phyloP scores from a whole-genome alignment of 2,888 invertebrate genomes.

The Corythucha ciliata region DNA sequence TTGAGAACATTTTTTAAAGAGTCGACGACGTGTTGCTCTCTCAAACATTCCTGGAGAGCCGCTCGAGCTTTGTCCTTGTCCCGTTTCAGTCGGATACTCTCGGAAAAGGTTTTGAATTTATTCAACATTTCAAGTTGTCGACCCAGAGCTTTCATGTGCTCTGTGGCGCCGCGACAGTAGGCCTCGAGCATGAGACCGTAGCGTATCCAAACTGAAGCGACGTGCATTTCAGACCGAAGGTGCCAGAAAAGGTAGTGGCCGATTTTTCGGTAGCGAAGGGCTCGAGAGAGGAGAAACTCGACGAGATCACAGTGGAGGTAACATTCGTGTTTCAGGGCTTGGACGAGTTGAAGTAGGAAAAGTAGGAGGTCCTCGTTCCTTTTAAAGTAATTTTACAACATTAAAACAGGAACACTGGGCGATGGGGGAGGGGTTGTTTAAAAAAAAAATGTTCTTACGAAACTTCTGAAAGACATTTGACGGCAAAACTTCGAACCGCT shows the following conservation, averaged over 20 bases:
- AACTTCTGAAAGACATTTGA: slow-evolving; percentile 61
- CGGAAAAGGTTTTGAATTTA: slow-evolving; percentile 55
- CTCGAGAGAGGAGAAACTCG: slow-evolving; percentile 72
- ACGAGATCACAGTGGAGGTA: slow-evolving; percentile 84
- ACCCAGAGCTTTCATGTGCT: slow-evolving; percentile 67
- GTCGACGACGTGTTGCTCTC: slow-evolving; percentile 21
- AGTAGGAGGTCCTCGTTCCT: slow-evolving; percentile 77
- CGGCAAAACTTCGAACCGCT: slow-evolving; percentile 76
- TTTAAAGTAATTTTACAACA: no score
- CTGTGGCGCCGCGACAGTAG: slow-evolving; percentile 78
- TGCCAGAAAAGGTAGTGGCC: slow-evolving; percentile 95
- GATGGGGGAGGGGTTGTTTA: no score
- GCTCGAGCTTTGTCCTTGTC: slow-evolving; percentile 68
- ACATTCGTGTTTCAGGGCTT: slow-evolving; percentile 86
- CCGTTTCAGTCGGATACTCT: slow-evolving; percentile 58
- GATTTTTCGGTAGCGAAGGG: slow-evolving; percentile 79
- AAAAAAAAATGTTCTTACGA: slow-evolving; percentile 44
- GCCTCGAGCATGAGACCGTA: slow-evolving; percentile 87
- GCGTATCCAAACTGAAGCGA: slow-evolving; percentile 75
- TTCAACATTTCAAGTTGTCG: slow-evolving; percentile 69
- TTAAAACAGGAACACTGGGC: no score
- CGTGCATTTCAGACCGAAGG: slow-evolving; percentile 89
- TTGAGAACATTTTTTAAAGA: slow-evolving; percentile 52
- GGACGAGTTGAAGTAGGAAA: slow-evolving; percentile 87
- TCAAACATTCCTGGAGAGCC: slow-evolving; percentile 60